Percentiles rank a stretch among this genome's conserved stretches.
Conservation (phyloP, 2,797 vertebrate genomes). For the Macrochelys suwanniensis region DNA sequence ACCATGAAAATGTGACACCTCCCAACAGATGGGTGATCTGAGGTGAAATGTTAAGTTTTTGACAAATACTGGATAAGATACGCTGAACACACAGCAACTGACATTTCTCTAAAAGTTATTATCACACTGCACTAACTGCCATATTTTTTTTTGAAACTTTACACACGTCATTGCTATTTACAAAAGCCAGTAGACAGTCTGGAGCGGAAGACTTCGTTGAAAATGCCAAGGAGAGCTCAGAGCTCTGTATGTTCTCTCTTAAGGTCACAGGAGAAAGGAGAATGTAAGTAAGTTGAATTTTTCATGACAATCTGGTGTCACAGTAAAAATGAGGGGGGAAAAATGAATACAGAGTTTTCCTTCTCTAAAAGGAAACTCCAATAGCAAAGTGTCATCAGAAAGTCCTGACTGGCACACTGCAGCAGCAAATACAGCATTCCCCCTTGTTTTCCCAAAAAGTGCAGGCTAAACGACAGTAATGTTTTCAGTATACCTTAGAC, state of each 20-base stretch:
- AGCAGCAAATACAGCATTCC: neutral
- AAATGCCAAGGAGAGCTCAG: constrained; percentile 21
- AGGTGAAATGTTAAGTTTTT: constrained; percentile 13
- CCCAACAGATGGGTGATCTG: neutral
- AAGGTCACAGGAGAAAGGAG: constrained; percentile 25
- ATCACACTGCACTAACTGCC: constrained; percentile 44
- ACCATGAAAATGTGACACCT: neutral
- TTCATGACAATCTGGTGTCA: neutral
- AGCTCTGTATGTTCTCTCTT: neutral
- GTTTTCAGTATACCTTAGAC: neutral
- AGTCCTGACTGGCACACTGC: neutral
- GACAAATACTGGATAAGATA: constrained; percentile 20
- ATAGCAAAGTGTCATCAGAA: neutral
- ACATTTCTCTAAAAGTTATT: constrained; percentile 50
- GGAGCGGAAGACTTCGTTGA: constrained; percentile 8
- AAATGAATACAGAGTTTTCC: constrained; percentile 18
- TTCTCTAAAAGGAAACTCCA: constrained; percentile 22
- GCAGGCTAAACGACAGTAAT: neutral
- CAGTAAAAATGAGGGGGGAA: neutral
- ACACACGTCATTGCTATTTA: neutral
- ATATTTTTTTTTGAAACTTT: constrained; percentile 20
- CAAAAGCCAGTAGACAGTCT: neutral
- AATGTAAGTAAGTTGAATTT: neutral
- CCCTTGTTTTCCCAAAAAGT: neutral
- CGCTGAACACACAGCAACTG: constrained; percentile 39